Conservation (phyloP, 2,888 invertebrate species). For the Gastrophysa polygoni region DNA sequence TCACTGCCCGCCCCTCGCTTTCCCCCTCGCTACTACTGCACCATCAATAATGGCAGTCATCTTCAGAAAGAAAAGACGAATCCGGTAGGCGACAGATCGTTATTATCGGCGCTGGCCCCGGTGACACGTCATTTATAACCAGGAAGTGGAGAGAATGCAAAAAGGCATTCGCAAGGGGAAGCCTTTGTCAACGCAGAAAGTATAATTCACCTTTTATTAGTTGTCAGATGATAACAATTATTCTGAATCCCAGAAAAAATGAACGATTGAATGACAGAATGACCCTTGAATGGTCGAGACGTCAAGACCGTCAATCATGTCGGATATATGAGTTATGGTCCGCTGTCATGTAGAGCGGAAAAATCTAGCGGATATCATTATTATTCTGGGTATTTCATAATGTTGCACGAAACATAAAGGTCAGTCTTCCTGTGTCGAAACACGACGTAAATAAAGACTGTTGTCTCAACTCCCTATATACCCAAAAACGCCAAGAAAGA, state of each 20-base stretch:
- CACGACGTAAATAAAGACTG: too few relatives aligned
- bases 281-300: too few relatives aligned
- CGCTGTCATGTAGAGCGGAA: too few relatives aligned
- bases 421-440: too few relatives aligned
- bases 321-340: too few relatives aligned
- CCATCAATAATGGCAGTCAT: constrained; percentile 1
- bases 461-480: too few relatives aligned
- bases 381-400: too few relatives aligned
- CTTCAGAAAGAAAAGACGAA: constrained; percentile 3
- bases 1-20: background rate
- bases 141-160: constrained; percentile 1
- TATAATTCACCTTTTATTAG: constrained; percentile 23
- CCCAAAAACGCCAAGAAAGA: too few relatives aligned
- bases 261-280: too few relatives aligned
- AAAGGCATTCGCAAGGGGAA: background rate
- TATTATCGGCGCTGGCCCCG: constrained; percentile 23
- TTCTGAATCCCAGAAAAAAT: background rate
- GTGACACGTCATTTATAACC: constrained; percentile 30
- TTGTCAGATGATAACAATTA: constrained; percentile 6
- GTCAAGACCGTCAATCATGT: too few relatives aligned
- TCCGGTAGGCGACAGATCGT: constrained; percentile 15
- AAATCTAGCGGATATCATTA: too few relatives aligned
- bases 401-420: too few relatives aligned
- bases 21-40: background rate
- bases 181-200: constrained; percentile 13